A percentile compares a stretch with the other conserved stretches of the same genome.
These are phyloP conservation scores for Hanleya hanleyi DNA, from an alignment of 2,888 invertebrate species.

Conservation along the genomic window DNA sequence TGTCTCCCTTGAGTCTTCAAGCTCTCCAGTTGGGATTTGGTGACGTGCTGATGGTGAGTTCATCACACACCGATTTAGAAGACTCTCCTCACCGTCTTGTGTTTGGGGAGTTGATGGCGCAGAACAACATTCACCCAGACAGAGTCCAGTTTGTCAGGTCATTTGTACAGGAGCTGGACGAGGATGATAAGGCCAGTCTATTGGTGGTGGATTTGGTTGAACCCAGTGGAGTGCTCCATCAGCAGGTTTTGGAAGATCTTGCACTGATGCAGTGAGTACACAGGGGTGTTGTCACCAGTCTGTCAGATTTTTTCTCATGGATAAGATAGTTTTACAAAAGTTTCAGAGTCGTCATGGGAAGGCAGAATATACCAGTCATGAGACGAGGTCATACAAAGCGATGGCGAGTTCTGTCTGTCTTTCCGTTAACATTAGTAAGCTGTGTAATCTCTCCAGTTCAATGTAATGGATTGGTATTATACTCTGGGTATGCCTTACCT, in stretches of 20 bases:
- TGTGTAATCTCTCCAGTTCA: no score
- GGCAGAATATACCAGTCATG: no score
- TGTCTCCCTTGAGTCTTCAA: conserved; percentile 57
- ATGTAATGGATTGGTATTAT: no score
- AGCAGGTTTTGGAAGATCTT: conserved; percentile 62
- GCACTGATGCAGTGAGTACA: conserved; percentile 59
- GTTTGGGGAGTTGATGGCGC: conserved; percentile 36
- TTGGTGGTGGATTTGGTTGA: conserved; percentile 54
- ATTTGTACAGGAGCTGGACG: conserved; percentile 24
- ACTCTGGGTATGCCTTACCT: no score
- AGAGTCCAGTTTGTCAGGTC: conserved; percentile 34
- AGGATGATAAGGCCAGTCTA: conserved; percentile 39
- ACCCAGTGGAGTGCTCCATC: conserved; percentile 55
- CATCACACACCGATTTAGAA: conserved; percentile 31
- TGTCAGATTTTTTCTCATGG: no score
- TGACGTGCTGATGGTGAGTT: conserved; percentile 39
- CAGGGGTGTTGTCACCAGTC: no score
- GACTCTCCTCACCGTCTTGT: conserved; percentile 31
- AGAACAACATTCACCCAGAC: conserved; percentile 38
- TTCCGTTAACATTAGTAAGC: no score
- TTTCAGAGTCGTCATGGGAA: no score
- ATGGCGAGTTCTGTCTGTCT: no score
- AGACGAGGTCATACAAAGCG: no score
- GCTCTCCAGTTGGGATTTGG: conserved; percentile 46
- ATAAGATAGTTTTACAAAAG: no score